Evolutionary conservation across 64 coral and sea anemone genomes (phyloP).

Genomic region (Montipora efflorescens): DNA sequence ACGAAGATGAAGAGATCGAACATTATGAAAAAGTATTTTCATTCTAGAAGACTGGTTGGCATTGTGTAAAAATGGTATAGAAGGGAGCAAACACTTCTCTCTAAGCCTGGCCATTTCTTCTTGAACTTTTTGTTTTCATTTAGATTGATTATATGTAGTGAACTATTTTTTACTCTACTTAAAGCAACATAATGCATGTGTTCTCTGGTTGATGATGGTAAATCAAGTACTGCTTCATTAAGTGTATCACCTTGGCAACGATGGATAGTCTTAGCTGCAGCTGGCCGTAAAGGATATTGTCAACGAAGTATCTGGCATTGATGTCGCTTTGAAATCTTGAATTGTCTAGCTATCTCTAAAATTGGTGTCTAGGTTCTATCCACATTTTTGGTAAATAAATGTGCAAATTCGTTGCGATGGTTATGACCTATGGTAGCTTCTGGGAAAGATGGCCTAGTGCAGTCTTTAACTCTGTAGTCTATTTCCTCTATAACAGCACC

Average conservation of each 20-base stretch:
- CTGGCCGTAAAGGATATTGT: slow-evolving; percentile 52
- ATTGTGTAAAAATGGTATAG: slow-evolving; percentile 23
- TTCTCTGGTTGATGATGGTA: no score
- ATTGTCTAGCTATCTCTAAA: slow-evolving; percentile 59
- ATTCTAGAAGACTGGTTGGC: not conserved
- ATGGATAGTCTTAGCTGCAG: slow-evolving; percentile 49
- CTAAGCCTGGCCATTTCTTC: slow-evolving; percentile 33
- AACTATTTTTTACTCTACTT: not conserved
- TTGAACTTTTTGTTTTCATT: slow-evolving; percentile 53
- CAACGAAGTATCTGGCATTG: slow-evolving; percentile 18
- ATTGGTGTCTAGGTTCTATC: slow-evolving; percentile 29
- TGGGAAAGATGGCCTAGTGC: slow-evolving; percentile 37
- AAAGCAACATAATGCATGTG: slow-evolving; percentile 30
- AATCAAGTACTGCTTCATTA: slow-evolving; percentile 34
- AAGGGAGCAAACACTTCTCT: slow-evolving; percentile 1
- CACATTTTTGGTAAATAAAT: not conserved
- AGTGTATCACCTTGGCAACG: slow-evolving; percentile 54
- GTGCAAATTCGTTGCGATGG: slow-evolving; percentile 7
- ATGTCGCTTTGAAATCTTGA: slow-evolving; percentile 34
- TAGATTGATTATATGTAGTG: slow-evolving; percentile 49
- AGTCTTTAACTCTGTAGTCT: slow-evolving; percentile 29
- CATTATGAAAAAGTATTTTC: not conserved
- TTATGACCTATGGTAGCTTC: not conserved
- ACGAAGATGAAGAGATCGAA: slow-evolving; percentile 12
- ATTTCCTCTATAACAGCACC: slow-evolving; percentile 48